phyloP scores from a whole-genome alignment of 2,888 invertebrate species.

The Eustalomyia histrio region DNA sequence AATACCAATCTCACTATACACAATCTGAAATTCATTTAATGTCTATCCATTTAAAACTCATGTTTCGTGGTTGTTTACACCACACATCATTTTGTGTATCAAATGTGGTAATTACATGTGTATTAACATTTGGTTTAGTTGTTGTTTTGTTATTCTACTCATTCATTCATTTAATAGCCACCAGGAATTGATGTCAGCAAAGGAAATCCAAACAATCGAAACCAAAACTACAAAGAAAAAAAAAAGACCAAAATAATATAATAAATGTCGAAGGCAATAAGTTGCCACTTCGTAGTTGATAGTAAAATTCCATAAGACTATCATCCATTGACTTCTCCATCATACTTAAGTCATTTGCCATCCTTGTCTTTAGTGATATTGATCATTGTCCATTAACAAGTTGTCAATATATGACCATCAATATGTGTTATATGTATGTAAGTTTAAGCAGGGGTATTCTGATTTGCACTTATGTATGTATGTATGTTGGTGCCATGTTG shows the following conservation, averaged over 20 bases:
- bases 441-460: not conserved
- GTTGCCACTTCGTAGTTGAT: no score
- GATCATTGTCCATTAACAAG: no score
- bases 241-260: not conserved
- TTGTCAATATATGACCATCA: no score
- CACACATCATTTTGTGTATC: slow-evolving; percentile 43
- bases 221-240: not conserved
- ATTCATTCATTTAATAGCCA: slow-evolving; percentile 32
- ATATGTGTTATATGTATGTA: slow-evolving; percentile 4
- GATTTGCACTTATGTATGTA: no score
- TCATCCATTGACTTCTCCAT: no score
- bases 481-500: no score
- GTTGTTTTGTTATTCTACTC: not conserved
- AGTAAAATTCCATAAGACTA: no score
- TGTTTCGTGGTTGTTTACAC: slow-evolving; percentile 48
- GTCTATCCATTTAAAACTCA: slow-evolving; percentile 44
- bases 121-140: not conserved
- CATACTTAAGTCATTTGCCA: no score
- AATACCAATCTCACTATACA: not conserved
- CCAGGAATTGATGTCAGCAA: slow-evolving; percentile 34
- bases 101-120: slow-evolving; percentile 49
- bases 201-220: not conserved
- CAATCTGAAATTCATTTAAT: not conserved
- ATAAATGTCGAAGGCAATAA: no score
- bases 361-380: no score